Percentiles rank a stretch among this genome's conserved stretches.
phyloP scores from a whole-genome alignment of 2,888 invertebrate genomes.

The Netelia inedita region DNA sequence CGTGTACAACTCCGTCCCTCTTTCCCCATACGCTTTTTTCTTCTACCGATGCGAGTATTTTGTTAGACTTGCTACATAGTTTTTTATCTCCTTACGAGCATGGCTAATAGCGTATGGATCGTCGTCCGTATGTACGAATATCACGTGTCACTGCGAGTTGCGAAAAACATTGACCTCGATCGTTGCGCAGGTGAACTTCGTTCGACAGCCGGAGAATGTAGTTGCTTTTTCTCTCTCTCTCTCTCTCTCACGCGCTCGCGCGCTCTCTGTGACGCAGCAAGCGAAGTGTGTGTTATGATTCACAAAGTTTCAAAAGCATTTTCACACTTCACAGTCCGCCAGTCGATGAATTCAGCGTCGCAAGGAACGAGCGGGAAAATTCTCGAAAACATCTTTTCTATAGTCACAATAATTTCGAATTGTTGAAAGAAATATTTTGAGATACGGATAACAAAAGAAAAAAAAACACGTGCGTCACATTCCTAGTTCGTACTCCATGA shows the following conservation, averaged over 20 bases:
- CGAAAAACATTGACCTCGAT: conserved; percentile 74
- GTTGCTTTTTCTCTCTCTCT: neutral
- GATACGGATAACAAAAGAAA: neutral
- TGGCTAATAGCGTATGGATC: conserved; percentile 28
- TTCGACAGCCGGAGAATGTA: conserved; percentile 21
- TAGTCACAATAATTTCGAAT: neutral
- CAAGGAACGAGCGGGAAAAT: neutral
- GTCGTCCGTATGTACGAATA: conserved; percentile 46
- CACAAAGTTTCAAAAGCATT: neutral
- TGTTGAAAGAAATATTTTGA: neutral
- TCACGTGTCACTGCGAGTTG: conserved; percentile 49
- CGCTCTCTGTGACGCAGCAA: conserved; percentile 8
- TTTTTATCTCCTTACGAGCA: conserved; percentile 34
- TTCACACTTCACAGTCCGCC: neutral
- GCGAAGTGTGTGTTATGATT: neutral
- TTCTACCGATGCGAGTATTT: conserved; percentile 36
- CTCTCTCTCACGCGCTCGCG: neutral
- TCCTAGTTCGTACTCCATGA: conserved; percentile 25
- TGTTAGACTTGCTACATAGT: neutral
- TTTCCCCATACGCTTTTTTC: neutral
- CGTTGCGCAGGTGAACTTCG: conserved; percentile 43
- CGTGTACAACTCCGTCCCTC: conserved; percentile 12
- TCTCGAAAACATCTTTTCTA: neutral
- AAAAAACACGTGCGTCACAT: conserved; percentile 23
- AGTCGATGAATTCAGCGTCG: neutral